Evolutionary conservation across 2,113 vertebrate genomes (phyloP).

Genomic region (Cryptoleucopteryx plumbea): DNA sequence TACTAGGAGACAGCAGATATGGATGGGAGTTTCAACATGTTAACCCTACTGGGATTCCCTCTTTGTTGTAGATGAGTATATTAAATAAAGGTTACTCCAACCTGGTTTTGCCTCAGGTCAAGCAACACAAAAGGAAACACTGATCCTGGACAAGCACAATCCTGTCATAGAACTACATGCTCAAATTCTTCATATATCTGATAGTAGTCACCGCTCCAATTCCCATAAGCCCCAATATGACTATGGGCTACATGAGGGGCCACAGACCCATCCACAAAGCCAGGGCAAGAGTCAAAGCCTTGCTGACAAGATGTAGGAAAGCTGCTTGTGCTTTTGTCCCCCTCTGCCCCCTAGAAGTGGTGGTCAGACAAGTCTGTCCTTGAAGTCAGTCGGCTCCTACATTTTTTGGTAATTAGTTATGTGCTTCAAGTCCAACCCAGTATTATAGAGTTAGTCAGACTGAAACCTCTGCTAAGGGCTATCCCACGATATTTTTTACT

Average conservation of each 20-base stretch:
- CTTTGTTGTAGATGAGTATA: not conserved
- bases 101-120: not conserved
- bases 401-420: not conserved
- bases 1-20: not conserved
- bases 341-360: not conserved
- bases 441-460: not conserved
- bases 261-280: not conserved
- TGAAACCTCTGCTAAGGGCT: not conserved
- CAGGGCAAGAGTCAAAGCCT: not conserved
- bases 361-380: not conserved
- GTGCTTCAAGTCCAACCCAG: not conserved
- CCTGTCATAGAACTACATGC: not conserved
- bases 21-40: not conserved
- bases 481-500: not conserved
- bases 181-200: not conserved
- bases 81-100: not conserved
- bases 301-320: not conserved
- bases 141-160: not conserved
- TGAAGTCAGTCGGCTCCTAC: not conserved
- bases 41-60: not conserved
- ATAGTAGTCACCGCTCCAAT: rapidly evolving
- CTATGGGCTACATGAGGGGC: not conserved
- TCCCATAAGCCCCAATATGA: not conserved
- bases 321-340: not conserved
- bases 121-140: not conserved